These are phyloP conservation scores for Phylloscopus trochilus DNA, from an alignment of 2,113 vertebrate genomes.

Conservation along the genomic window DNA sequence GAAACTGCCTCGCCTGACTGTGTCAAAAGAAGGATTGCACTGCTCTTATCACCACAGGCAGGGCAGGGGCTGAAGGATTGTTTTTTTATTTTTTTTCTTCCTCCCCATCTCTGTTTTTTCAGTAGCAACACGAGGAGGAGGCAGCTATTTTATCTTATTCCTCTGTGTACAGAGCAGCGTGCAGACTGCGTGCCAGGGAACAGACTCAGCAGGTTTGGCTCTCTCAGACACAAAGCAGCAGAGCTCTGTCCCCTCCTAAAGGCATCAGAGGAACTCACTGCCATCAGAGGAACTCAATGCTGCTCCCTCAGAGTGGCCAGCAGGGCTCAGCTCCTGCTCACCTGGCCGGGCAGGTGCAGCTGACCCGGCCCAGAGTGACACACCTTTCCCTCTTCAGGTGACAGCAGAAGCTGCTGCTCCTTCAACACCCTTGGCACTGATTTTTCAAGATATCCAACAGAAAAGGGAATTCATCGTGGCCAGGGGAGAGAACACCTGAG, in stretches of 20 bases:
- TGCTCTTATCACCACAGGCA: conserved; percentile 30
- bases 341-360: neutral
- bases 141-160: conserved; percentile 46
- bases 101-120: neutral
- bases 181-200: conserved; percentile 39
- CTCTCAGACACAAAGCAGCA: neutral
- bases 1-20: neutral
- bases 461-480: neutral
- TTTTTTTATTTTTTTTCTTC: neutral
- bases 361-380: neutral
- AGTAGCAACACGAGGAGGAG: conserved; percentile 31
- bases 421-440: accelerated
- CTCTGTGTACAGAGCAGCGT: neutral
- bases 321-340: neutral
- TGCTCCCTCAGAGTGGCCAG: accelerated
- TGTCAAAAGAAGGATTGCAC: neutral
- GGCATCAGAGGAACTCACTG: too few species aligned
- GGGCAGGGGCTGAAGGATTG: conserved; percentile 26
- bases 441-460: neutral
- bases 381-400: neutral
- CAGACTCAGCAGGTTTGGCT: neutral
- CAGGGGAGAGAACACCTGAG: neutral
- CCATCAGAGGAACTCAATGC: neutral
- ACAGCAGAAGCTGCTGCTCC: neutral
- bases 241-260: neutral